phyloP scores from a whole-genome alignment of 2,888 invertebrate genomes.

The Galerucella nymphaeae region DNA sequence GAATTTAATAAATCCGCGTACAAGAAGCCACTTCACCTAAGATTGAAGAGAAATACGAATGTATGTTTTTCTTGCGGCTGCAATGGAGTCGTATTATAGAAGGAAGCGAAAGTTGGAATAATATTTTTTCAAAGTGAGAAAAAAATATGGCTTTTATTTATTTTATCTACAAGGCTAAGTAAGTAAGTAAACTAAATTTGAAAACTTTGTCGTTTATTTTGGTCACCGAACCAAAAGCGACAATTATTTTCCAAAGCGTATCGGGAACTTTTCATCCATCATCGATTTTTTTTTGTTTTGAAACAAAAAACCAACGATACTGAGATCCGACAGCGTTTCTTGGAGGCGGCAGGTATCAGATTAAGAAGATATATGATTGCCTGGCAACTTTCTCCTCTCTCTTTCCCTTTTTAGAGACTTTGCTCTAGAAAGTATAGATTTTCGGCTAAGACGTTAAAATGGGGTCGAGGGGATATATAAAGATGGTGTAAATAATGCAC shows the following conservation, averaged over 20 bases:
- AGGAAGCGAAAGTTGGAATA: not conserved
- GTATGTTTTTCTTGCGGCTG: not conserved
- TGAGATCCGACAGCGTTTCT: slow-evolving; percentile 18
- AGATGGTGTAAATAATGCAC: slow-evolving; percentile 63
- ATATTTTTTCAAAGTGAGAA: too few relatives aligned
- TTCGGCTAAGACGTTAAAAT: slow-evolving; percentile 53
- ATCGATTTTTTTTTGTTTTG: slow-evolving; percentile 16
- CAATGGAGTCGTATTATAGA: not conserved
- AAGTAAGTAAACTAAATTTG: too few relatives aligned
- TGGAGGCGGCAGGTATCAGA: slow-evolving; percentile 34
- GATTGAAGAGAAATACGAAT: not conserved
- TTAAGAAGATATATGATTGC: slow-evolving; percentile 49
- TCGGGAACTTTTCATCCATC: not conserved
- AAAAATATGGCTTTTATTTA: too few relatives aligned
- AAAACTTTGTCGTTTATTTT: too few relatives aligned
- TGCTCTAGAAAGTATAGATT: slow-evolving; percentile 57
- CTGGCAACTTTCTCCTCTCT: slow-evolving; percentile 39
- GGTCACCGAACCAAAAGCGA: not conserved
- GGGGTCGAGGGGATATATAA: slow-evolving; percentile 53
- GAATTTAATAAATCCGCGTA: not conserved
- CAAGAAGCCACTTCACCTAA: not conserved
- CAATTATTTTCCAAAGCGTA: not conserved
- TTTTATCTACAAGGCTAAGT: too few relatives aligned
- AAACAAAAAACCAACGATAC: slow-evolving; percentile 25
- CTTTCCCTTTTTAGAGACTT: slow-evolving; percentile 43